phyloP scores from a whole-genome alignment of 92 coral and sea anemone genomes.

The Porites cylindrica region DNA sequence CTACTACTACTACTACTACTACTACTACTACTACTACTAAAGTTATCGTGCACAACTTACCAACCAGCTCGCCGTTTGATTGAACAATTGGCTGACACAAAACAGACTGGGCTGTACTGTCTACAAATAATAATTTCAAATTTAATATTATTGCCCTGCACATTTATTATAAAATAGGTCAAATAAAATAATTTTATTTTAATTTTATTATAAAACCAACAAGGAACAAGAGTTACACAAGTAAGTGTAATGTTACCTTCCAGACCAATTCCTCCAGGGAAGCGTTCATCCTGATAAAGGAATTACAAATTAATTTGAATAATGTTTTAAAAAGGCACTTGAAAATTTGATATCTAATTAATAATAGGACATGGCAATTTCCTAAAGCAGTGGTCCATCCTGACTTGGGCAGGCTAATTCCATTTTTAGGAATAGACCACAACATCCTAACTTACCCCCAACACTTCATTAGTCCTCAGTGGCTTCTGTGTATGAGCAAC shows the following conservation, averaged over 20 bases:
- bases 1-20: no score
- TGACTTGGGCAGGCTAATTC: no score
- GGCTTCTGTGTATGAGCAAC: slow-evolving; percentile 91
- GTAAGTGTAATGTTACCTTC: slow-evolving; percentile 68
- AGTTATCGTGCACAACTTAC: slow-evolving; percentile 44
- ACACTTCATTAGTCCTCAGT: slow-evolving; percentile 89
- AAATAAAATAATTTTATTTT: no score
- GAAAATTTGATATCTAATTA: no score
- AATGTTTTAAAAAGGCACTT: background rate
- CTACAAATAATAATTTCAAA: slow-evolving; percentile 30
- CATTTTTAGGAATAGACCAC: no score
- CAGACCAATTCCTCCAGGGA: slow-evolving; percentile 96
- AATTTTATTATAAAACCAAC: background rate
- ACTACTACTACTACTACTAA: no score
- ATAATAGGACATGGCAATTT: no score
- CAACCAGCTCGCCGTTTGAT: slow-evolving; percentile 93
- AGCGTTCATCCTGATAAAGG: slow-evolving; percentile 84
- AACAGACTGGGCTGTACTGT: slow-evolving; percentile 98
- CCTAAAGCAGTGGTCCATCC: no score
- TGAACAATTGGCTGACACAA: slow-evolving; percentile 98
- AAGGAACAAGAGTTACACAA: background rate
- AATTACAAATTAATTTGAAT: background rate
- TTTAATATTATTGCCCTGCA: background rate
- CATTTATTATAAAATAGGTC: background rate
- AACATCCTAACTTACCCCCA: slow-evolving; percentile 78